Evolutionary conservation across 2,113 vertebrate species (phyloP).

Genomic region (Muscicapa adusta): DNA sequence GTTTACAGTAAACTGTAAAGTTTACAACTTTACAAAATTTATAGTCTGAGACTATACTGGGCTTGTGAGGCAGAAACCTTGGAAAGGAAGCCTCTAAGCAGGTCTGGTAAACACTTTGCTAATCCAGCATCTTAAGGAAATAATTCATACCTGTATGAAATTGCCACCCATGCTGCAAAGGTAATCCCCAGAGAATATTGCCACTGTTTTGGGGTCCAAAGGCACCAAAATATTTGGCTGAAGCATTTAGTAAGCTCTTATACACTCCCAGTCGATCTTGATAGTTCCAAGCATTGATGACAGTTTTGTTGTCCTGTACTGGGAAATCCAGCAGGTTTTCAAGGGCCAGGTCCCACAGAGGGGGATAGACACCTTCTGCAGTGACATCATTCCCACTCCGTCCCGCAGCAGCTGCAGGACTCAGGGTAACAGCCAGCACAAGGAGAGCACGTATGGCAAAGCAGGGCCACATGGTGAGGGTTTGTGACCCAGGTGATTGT

Average conservation of each 20-base stretch:
- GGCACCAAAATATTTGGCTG: slow-evolving; percentile 72
- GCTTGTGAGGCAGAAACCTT: not conserved
- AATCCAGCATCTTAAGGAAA: not conserved
- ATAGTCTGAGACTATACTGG: not conserved
- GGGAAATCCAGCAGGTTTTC: slow-evolving; percentile 61
- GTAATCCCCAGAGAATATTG: slow-evolving; percentile 83
- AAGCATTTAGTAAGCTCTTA: slow-evolving; percentile 72
- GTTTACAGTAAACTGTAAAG: no score
- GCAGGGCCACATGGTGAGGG: not conserved
- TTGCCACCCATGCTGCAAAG: slow-evolving; percentile 86
- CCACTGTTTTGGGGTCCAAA: slow-evolving; percentile 68
- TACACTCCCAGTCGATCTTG: slow-evolving; percentile 78
- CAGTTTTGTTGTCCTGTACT: slow-evolving; percentile 21
- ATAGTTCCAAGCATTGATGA: slow-evolving; percentile 78
- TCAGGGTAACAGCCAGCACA: not conserved
- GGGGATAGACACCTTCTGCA: slow-evolving; percentile 45
- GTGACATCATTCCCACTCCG: rapidly evolving
- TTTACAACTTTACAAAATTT: no score
- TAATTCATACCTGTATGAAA: slow-evolving; percentile 75
- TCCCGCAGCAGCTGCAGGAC: rapidly evolving
- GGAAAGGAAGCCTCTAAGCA: not conserved
- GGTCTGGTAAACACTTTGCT: not conserved
- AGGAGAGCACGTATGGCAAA: not conserved
- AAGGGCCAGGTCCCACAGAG: slow-evolving; percentile 72
- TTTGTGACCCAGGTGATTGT: not conserved